Evolutionary conservation across 2,797 vertebrate species (phyloP).

Genomic region (Picus viridis): DNA sequence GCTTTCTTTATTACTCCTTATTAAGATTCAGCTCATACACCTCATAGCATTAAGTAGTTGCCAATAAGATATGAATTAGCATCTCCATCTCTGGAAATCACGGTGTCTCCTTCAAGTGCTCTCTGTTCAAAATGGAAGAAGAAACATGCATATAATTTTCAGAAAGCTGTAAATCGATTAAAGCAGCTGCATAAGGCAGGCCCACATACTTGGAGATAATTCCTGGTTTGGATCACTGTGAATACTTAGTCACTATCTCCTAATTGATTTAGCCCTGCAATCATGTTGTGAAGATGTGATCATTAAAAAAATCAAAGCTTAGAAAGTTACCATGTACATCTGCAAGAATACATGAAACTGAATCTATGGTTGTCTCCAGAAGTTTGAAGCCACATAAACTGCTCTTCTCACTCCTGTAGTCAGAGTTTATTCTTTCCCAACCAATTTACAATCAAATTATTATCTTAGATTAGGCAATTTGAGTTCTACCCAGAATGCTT

Average conservation of each 20-base stretch:
- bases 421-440: background rate
- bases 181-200: background rate
- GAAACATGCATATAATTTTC: background rate
- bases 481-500: background rate
- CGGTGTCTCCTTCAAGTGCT: background rate
- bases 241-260: background rate
- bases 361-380: background rate
- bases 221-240: background rate
- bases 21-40: slow-evolving; percentile 35
- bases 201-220: background rate
- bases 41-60: slow-evolving; percentile 19
- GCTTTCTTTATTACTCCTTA: slow-evolving; percentile 26
- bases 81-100: background rate
- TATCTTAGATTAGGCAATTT: background rate
- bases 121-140: background rate
- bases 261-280: background rate
- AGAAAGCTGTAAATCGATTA: background rate
- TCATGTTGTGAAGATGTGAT: background rate
- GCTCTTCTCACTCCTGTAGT: background rate
- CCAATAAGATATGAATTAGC: slow-evolving; percentile 23
- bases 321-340: background rate
- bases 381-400: background rate
- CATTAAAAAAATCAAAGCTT: background rate
- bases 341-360: background rate
- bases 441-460: background rate